phyloP scores from a whole-genome alignment of 2,113 vertebrate species.

The Numida meleagris region DNA sequence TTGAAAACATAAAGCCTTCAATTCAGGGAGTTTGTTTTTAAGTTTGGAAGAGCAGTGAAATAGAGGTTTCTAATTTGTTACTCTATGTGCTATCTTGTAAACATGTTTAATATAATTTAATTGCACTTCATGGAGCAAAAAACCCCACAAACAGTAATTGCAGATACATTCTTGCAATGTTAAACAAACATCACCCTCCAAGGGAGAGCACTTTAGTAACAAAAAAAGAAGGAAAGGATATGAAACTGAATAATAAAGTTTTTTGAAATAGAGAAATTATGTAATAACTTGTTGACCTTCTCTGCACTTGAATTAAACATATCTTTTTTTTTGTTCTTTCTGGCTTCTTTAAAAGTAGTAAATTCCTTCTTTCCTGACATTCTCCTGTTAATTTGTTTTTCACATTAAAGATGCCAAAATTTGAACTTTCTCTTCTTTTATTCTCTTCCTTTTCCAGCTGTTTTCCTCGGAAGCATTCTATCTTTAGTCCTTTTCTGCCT shows the following conservation, averaged over 20 bases:
- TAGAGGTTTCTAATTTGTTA: conserved; percentile 58
- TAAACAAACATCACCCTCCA: background rate
- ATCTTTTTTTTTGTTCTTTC: background rate
- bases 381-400: conserved; percentile 16
- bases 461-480: background rate
- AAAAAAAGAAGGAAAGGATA: background rate
- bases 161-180: conserved; percentile 46
- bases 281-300: background rate
- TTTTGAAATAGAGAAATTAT: background rate
- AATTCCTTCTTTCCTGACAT: background rate
- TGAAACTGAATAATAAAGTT: background rate
- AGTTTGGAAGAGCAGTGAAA: conserved; percentile 54
- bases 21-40: conserved; percentile 67
- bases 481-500: background rate
- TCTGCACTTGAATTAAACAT: background rate
- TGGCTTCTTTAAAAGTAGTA: background rate
- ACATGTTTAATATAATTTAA: conserved; percentile 59
- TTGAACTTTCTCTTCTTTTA: background rate
- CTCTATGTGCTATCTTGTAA: conserved; percentile 48
- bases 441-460: background rate
- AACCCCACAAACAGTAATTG: conserved; percentile 8
- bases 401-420: background rate
- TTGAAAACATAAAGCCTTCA: conserved; percentile 72
- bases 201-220: background rate
- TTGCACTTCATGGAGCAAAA: conserved; percentile 54